phyloP scores from a whole-genome alignment of 2,888 invertebrate genomes.

The Agonopterix subpropinquella region DNA sequence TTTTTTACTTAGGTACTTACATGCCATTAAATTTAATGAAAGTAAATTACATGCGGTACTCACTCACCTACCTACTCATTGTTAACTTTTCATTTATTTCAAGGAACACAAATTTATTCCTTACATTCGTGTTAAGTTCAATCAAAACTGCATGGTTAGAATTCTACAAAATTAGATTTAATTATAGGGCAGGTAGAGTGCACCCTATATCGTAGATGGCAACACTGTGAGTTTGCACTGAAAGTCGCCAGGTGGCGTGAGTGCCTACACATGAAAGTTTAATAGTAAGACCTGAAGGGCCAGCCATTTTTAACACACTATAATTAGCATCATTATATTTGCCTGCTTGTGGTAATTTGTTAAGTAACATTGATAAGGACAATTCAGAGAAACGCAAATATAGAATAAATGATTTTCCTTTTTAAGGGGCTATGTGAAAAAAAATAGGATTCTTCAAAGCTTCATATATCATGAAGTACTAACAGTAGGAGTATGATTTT shows the following conservation, averaged over 20 bases:
- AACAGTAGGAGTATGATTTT: no score
- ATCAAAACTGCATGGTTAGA: slow-evolving; percentile 2
- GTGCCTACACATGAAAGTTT: slow-evolving; percentile 18
- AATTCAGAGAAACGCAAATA: no score
- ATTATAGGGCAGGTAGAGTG: slow-evolving; percentile 7
- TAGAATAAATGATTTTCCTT: no score
- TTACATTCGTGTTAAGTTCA: slow-evolving; percentile 4
- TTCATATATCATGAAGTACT: no score
- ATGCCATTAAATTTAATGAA: not conserved
- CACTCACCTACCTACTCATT: not conserved
- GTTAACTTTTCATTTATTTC: slow-evolving; percentile 1
- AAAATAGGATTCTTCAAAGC: no score
- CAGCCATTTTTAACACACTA: no score
- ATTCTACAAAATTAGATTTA: slow-evolving; percentile 9
- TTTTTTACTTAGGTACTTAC: not conserved
- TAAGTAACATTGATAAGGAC: no score
- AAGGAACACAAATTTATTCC: slow-evolving; percentile 1
- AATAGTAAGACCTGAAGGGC: no score
- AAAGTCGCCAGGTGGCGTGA: slow-evolving; percentile 36
- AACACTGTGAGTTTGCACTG: not conserved
- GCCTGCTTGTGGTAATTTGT: no score
- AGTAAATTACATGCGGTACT: not conserved
- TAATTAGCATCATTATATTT: no score
- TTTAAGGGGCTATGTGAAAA: no score
- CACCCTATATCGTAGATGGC: not conserved